Conservation (phyloP, 1,140 invertebrate species). For the Alviniconcha marisindica region DNA sequence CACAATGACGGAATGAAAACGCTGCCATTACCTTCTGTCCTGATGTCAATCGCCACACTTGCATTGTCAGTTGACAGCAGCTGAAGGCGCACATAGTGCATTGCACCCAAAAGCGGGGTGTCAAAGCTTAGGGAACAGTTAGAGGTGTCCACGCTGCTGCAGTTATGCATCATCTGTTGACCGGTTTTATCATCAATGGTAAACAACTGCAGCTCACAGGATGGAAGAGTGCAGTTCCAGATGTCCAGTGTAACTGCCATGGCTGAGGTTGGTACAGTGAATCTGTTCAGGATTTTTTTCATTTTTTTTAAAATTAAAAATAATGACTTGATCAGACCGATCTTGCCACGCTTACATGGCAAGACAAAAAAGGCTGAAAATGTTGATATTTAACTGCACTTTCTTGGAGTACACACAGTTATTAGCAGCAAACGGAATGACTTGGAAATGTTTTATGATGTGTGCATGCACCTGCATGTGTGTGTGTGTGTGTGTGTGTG, state of each 20-base stretch:
- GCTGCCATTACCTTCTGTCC: conserved; percentile 18
- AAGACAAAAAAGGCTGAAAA: too few species aligned
- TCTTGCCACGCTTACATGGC: too few species aligned
- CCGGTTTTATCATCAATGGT: neutral
- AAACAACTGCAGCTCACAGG: conserved; percentile 4
- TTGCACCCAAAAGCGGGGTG: neutral
- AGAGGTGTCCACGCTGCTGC: neutral
- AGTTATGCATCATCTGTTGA: neutral
- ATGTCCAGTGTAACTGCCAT: neutral
- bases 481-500: too few species aligned
- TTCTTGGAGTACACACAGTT: too few species aligned
- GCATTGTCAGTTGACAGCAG: neutral
- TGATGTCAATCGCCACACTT: neutral
- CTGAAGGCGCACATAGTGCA: neutral
- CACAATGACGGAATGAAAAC: too few species aligned
- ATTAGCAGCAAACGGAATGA: neutral
- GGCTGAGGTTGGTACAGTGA: conserved; percentile 4
- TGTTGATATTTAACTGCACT: too few species aligned
- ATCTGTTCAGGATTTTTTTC: conserved; percentile 4
- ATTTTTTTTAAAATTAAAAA: too few species aligned
- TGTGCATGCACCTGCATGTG: too few species aligned
- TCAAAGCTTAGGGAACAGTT: neutral
- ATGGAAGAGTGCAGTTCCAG: neutral
- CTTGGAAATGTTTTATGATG: too few species aligned
- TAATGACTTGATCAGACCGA: too few species aligned